Conservation (phyloP, 2,888 invertebrate genomes). For the Temnothorax unifasciatus region DNA sequence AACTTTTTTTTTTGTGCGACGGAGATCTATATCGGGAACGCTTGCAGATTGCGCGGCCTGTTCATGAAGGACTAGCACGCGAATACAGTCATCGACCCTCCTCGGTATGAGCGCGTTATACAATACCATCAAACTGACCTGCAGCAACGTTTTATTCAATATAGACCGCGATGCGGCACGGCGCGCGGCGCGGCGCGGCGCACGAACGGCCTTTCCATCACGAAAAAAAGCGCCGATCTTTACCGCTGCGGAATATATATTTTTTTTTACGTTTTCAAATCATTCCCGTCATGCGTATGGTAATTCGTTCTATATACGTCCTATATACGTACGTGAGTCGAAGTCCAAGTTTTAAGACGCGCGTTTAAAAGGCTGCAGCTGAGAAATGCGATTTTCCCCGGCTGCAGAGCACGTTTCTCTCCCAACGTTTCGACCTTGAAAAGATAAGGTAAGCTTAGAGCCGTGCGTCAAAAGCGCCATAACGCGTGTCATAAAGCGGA, state of each 20-base stretch:
- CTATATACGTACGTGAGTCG: too few relatives aligned
- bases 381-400: background rate
- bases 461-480: background rate
- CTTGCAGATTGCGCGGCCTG: constrained; percentile 76
- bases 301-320: background rate
- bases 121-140: constrained; percentile 77
- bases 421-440: constrained; percentile 4
- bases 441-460: constrained; percentile 21
- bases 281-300: too few relatives aligned
- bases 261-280: constrained; percentile 2
- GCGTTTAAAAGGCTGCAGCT: background rate
- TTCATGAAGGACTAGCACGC: constrained; percentile 83
- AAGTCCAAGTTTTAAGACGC: background rate
- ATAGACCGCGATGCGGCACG: constrained; percentile 36
- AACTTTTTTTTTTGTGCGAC: constrained; percentile 56
- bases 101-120: constrained; percentile 61
- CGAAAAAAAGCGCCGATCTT: constrained; percentile 56
- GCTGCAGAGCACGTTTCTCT: background rate
- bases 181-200: background rate
- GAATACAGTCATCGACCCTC: constrained; percentile 83
- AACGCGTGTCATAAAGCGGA: constrained; percentile 33
- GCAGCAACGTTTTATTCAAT: constrained; percentile 75
- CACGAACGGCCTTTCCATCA: background rate
- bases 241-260: constrained; percentile 36
- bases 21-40: constrained; percentile 82